Evolutionary conservation across 2,113 vertebrate species (phyloP).

Genomic region (Rhinogobius similis): DNA sequence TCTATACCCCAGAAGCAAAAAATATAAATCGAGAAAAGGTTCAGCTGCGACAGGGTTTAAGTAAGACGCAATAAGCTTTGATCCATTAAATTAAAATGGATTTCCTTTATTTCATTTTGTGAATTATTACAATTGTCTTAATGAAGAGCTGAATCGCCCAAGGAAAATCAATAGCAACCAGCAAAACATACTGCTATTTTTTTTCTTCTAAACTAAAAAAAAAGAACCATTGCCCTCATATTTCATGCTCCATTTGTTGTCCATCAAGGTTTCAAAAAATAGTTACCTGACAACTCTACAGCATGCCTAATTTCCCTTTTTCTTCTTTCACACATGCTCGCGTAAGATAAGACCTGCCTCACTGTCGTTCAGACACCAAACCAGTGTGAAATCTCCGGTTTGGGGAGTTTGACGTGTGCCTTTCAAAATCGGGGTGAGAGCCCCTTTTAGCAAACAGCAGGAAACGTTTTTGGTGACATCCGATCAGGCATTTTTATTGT

Average conservation of each 20-base stretch:
- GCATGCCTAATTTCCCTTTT: constrained; percentile 6
- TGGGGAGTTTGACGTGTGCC: background rate
- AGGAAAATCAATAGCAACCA: background rate
- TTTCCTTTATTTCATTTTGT: background rate
- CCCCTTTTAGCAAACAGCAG: background rate
- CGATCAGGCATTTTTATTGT: background rate
- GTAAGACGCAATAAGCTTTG: background rate
- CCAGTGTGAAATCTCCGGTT: constrained; percentile 6
- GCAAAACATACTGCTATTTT: background rate
- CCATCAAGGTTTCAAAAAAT: constrained; percentile 6
- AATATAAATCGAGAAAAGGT: background rate
- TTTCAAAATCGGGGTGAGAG: background rate
- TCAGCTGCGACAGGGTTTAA: background rate
- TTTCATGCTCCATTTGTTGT: constrained; percentile 6
- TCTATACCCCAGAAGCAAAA: too few relatives aligned
- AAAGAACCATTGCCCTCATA: constrained; percentile 1
- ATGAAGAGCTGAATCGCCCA: background rate
- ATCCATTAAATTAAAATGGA: background rate
- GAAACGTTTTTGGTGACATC: background rate
- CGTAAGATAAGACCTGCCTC: background rate
- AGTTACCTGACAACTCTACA: background rate
- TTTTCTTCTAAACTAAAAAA: background rate
- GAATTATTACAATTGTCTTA: background rate
- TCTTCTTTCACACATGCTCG: constrained; percentile 10
- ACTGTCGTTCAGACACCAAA: constrained; percentile 9